Percentiles rank a stretch among this genome's conserved stretches.
These are phyloP conservation scores for Colius striatus DNA, from an alignment of 2,113 vertebrate genomes.

Conservation along the genomic window DNA sequence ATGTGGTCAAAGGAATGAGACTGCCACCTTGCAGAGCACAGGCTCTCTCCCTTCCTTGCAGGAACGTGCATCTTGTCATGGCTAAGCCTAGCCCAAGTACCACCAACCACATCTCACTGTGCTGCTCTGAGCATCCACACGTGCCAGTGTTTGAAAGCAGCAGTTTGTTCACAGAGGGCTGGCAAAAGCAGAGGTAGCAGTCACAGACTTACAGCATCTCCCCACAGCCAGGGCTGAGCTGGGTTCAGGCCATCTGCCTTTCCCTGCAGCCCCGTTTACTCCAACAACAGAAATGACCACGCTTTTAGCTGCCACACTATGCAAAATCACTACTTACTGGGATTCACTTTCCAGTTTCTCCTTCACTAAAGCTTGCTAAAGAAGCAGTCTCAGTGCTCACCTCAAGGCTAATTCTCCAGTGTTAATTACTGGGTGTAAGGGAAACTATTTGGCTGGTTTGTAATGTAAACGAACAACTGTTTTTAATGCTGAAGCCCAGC, in stretches of 20 bases:
- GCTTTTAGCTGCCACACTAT: background rate
- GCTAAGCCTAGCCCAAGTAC: accelerated
- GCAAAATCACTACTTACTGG: background rate
- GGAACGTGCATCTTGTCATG: background rate
- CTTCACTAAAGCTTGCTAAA: background rate
- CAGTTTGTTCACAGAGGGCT: too few relatives aligned
- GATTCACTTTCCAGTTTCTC: background rate
- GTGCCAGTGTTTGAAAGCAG: too few relatives aligned
- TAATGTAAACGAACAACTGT: background rate
- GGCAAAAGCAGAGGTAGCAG: background rate
- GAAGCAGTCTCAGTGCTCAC: background rate
- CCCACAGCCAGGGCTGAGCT: accelerated
- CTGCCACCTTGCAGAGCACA: background rate
- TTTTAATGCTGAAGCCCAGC: slow-evolving; percentile 18
- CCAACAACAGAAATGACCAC: background rate
- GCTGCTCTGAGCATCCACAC: too few relatives aligned
- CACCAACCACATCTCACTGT: background rate
- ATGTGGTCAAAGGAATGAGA: background rate
- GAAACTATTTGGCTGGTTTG: slow-evolving; percentile 30
- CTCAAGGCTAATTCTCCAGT: slow-evolving; percentile 13
- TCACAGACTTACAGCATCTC: background rate
- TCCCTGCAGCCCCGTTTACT: background rate
- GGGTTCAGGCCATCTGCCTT: background rate
- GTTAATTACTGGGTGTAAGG: slow-evolving; percentile 18
- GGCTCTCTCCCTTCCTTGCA: background rate